Conservation (phyloP, 2,113 vertebrate genomes). For the Solea solea region DNA sequence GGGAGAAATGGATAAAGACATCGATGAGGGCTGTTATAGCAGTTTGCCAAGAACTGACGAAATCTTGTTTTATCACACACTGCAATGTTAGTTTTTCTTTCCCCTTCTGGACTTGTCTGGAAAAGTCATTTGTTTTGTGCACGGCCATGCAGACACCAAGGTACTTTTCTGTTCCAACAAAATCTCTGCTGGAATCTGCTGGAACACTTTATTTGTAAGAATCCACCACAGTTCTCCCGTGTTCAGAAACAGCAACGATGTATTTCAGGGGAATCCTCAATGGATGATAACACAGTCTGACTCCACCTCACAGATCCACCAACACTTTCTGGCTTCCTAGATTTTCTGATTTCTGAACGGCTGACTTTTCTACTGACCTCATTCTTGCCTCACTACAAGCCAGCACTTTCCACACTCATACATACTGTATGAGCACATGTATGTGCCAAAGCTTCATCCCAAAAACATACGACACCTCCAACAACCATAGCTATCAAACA, state of each 20-base stretch:
- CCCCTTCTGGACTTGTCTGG: constrained; percentile 34
- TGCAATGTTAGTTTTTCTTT: constrained; percentile 25
- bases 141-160: constrained; percentile 17
- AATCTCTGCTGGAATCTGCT: constrained; percentile 35
- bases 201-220: constrained; percentile 41
- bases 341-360: constrained; percentile 8
- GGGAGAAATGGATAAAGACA: constrained; percentile 26
- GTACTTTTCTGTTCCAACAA: constrained; percentile 27
- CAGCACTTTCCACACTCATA: constrained; percentile 12
- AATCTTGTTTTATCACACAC: constrained; percentile 25
- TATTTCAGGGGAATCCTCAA: constrained; percentile 26
- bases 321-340: constrained; percentile 18
- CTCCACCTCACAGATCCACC: constrained; percentile 12
- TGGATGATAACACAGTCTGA: constrained; percentile 23
- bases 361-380: constrained; percentile 27
- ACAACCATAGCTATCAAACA: no score
- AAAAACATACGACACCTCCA: no score
- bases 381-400: constrained; percentile 26
- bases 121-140: constrained; percentile 37
- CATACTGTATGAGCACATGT: neutral
- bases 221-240: neutral
- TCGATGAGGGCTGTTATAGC: constrained; percentile 36
- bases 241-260: constrained; percentile 18
- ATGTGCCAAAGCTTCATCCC: neutral
- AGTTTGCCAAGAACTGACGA: constrained; percentile 27